phyloP scores from a whole-genome alignment of 53 echinoderm and acorn worm species.

The Apostichopus leukothele region DNA sequence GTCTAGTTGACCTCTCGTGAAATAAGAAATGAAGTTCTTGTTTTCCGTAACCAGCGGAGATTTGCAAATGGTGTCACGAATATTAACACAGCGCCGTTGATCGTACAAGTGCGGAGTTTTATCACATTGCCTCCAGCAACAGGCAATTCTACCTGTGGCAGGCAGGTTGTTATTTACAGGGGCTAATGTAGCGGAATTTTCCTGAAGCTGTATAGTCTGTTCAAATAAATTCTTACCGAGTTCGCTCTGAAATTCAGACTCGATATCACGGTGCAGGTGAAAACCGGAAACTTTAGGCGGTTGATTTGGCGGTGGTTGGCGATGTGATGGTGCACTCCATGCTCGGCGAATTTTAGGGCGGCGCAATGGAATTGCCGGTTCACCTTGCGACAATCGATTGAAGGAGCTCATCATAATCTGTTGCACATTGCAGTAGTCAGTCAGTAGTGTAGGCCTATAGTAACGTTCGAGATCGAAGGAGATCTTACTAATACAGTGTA shows the following conservation, averaged over 20 bases:
- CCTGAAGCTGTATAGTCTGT: conserved; percentile 59
- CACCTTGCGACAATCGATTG: background rate
- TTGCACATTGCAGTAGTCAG: too few species aligned
- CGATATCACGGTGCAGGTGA: conserved; percentile 59
- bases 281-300: conserved; percentile 37
- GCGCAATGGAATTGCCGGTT: background rate
- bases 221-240: conserved; percentile 92
- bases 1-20: conserved; percentile 69
- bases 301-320: conserved; percentile 22
- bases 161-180: background rate
- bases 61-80: conserved; percentile 73
- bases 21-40: conserved; percentile 77
- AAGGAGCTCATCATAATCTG: background rate
- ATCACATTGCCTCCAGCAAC: conserved; percentile 36
- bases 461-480: too few species aligned
- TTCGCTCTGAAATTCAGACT: conserved; percentile 91
- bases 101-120: conserved; percentile 34
- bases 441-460: too few species aligned
- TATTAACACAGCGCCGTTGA: conserved; percentile 65
- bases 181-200: background rate
- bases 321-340: conserved; percentile 35
- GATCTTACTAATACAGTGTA: too few species aligned
- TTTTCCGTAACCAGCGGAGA: conserved; percentile 72
- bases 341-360: conserved; percentile 38
- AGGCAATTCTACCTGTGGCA: background rate